phyloP scores from a whole-genome alignment of 2,113 vertebrate genomes.

The Climacteris rufus region DNA sequence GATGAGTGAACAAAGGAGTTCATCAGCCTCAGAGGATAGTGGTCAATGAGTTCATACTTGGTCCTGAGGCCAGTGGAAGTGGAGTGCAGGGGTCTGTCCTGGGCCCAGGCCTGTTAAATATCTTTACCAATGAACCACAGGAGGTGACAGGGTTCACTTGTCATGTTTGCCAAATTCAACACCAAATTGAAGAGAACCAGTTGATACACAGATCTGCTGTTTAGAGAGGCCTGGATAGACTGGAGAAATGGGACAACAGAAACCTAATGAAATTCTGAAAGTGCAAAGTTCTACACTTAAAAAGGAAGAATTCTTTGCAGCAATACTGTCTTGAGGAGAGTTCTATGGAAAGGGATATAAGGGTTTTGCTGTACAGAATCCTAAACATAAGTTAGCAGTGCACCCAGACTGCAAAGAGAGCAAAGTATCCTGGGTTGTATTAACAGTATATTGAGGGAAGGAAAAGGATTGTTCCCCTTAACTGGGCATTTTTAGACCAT shows the following conservation, averaged over 20 bases:
- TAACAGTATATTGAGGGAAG: background rate
- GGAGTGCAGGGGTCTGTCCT: background rate
- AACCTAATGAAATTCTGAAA: background rate
- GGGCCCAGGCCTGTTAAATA: background rate
- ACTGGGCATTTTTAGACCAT: background rate
- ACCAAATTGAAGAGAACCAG: background rate
- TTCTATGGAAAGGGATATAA: background rate
- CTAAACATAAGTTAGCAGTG: background rate
- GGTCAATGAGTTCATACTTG: background rate
- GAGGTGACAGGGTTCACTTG: background rate
- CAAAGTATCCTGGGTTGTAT: background rate
- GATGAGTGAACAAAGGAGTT: background rate
- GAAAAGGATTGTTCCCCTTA: background rate
- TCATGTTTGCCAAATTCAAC: background rate
- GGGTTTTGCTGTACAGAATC: background rate
- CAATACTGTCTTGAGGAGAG: background rate
- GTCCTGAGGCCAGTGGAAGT: background rate
- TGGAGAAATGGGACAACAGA: background rate
- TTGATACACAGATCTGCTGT: background rate
- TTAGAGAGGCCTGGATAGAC: background rate
- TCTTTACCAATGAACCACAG: background rate
- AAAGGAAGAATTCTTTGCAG: background rate
- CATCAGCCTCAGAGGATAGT: background rate
- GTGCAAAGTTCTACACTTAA: background rate
- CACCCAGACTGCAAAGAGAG: background rate